These are phyloP conservation scores for Mobula birostris DNA, from an alignment of 2,113 vertebrate genomes.

Conservation along the genomic window DNA sequence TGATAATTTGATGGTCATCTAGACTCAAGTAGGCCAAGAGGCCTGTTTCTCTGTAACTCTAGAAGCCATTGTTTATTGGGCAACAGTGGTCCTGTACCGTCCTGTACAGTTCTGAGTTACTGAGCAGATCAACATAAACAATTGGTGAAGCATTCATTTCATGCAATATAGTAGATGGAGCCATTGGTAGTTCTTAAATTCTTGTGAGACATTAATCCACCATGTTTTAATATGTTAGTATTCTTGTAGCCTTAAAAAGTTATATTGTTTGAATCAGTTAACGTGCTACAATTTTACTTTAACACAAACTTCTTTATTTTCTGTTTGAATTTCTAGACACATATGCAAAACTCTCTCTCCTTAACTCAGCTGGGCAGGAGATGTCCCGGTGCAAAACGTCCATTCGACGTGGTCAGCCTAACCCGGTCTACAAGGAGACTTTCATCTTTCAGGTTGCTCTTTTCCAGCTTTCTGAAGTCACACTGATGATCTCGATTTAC, in stretches of 20 bases:
- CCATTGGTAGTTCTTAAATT: not conserved
- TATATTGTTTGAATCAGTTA: not conserved
- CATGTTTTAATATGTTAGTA: not conserved
- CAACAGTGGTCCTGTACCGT: too few species aligned
- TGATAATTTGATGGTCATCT: too few species aligned
- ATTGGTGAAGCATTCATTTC: not conserved
- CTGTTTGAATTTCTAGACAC: conserved; percentile 61
- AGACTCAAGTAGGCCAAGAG: too few species aligned
- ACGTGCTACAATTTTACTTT: not conserved
- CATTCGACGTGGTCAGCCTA: conserved; percentile 81
- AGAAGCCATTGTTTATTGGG: too few species aligned
- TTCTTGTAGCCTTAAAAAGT: not conserved
- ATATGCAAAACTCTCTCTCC: conserved; percentile 79
- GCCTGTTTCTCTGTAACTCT: too few species aligned
- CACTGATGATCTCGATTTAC: conserved; percentile 82
- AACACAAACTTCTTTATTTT: not conserved
- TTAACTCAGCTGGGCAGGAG: conserved; percentile 87
- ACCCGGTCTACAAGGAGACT: conserved; percentile 92
- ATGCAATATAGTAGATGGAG: not conserved
- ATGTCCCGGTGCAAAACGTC: conserved; percentile 91
- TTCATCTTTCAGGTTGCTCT: conserved; percentile 95
- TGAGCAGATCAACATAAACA: not conserved
- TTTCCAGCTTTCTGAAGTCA: conserved; percentile 94
- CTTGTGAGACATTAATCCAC: not conserved
- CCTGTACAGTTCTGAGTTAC: not conserved